Percentiles rank a stretch among this genome's conserved stretches.
These are phyloP conservation scores for Phasianus colchicus DNA, from an alignment of 2,113 vertebrate genomes.

Conservation along the genomic window DNA sequence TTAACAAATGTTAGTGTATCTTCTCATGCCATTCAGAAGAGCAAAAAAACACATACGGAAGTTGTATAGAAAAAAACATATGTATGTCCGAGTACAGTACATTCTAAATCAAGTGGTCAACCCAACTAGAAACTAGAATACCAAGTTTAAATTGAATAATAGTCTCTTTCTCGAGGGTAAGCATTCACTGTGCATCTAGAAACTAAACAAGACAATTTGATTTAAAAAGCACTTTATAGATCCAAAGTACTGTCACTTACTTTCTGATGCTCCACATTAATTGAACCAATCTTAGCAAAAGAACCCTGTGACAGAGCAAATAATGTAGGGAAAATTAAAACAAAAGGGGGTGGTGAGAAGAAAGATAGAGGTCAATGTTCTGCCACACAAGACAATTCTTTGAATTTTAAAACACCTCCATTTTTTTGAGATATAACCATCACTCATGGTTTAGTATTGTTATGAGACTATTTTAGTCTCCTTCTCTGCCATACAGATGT, in stretches of 20 bases:
- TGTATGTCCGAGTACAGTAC: not conserved
- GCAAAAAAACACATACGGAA: not conserved
- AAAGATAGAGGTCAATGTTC: not conserved
- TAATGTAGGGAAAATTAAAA: not conserved
- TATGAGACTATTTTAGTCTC: not conserved
- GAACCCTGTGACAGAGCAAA: not conserved
- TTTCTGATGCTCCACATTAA: not conserved
- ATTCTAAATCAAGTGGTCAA: not conserved
- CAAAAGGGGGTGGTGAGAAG: fast-evolving
- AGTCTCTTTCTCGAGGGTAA: not conserved
- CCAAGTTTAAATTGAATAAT: not conserved
- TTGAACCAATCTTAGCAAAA: not conserved
- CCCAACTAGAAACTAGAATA: not conserved
- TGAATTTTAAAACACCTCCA: not conserved
- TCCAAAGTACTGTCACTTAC: not conserved
- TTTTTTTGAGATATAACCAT: not conserved
- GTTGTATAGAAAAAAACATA: not conserved
- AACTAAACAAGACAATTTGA: not conserved
- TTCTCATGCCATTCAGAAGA: not conserved
- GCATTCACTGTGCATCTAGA: not conserved
- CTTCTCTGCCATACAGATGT: fast-evolving
- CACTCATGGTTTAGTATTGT: not conserved
- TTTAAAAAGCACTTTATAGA: not conserved
- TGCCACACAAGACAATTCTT: not conserved
- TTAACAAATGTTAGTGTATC: not conserved